Conservation (phyloP, 2,888 invertebrate species). For the Leptopilina myrica region DNA sequence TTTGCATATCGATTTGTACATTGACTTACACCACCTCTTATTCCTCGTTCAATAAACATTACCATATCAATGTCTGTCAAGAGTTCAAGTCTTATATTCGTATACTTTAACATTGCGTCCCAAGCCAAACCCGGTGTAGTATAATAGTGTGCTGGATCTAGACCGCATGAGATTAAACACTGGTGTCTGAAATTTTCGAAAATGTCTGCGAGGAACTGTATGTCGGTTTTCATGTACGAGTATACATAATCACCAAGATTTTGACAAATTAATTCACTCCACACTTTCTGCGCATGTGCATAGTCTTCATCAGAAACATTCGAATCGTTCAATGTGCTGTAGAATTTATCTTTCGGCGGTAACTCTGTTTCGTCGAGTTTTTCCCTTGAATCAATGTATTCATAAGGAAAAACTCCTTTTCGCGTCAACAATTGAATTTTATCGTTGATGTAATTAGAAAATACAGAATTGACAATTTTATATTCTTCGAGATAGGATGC, state of each 20-base stretch:
- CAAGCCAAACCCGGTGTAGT: constrained; percentile 50
- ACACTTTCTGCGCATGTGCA: not conserved
- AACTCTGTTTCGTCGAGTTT: not conserved
- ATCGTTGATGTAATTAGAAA: not conserved
- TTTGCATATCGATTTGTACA: constrained; percentile 44
- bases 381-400: constrained; percentile 4
- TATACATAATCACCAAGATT: constrained; percentile 4
- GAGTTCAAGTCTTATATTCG: constrained; percentile 40
- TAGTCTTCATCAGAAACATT: not conserved
- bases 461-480: not conserved
- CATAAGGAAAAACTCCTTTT: constrained; percentile 21
- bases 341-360: not conserved
- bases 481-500: not conserved
- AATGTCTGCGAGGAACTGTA: constrained; percentile 33
- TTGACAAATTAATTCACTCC: not conserved
- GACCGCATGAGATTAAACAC: constrained; percentile 43
- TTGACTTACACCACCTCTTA: not conserved
- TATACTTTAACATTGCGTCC: constrained; percentile 52
- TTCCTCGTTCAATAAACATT: constrained; percentile 16
- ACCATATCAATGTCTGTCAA: constrained; percentile 19
- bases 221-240: not conserved
- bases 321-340: constrained; percentile 3
- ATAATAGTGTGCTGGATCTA: constrained; percentile 47
- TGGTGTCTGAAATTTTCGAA: constrained; percentile 47
- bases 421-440: not conserved